Percentiles rank a stretch among this genome's conserved stretches.
Conservation (phyloP, 2,888 invertebrate species). For the Microdon myrmicae region DNA sequence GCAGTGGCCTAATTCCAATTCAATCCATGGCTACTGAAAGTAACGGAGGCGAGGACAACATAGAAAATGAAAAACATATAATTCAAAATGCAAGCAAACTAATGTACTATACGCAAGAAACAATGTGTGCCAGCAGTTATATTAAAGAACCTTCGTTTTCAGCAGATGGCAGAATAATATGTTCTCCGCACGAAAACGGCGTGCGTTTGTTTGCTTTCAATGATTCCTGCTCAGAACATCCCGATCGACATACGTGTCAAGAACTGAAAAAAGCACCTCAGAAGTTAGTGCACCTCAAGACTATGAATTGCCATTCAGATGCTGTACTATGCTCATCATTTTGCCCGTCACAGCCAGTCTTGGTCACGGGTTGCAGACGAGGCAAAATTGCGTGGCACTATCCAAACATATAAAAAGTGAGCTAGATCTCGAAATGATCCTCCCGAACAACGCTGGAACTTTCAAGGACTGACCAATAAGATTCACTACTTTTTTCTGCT, state of each 20-base stretch:
- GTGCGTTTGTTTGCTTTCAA: constrained; percentile 86
- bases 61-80: constrained; percentile 54
- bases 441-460: too few species aligned
- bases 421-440: too few species aligned
- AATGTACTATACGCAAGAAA: constrained; percentile 85
- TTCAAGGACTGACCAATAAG: background rate
- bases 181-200: constrained; percentile 89
- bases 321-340: constrained; percentile 91
- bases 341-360: constrained; percentile 84
- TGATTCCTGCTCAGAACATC: constrained; percentile 80
- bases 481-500: constrained; percentile 1
- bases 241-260: constrained; percentile 58
- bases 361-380: constrained; percentile 90
- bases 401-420: constrained; percentile 69
- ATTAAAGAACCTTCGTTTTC: constrained; percentile 95
- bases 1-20: constrained; percentile 63
- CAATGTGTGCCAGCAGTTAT: constrained; percentile 88
- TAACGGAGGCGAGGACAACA: constrained; percentile 8
- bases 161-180: constrained; percentile 87
- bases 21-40: constrained; percentile 19
- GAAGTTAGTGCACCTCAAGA: constrained; percentile 74
- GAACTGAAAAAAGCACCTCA: constrained; percentile 56
- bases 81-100: constrained; percentile 77
- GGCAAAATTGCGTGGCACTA: constrained; percentile 92
- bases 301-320: constrained; percentile 78